These are phyloP conservation scores for Anhinga anhinga DNA, from an alignment of 2,113 vertebrate species.

Conservation along the genomic window DNA sequence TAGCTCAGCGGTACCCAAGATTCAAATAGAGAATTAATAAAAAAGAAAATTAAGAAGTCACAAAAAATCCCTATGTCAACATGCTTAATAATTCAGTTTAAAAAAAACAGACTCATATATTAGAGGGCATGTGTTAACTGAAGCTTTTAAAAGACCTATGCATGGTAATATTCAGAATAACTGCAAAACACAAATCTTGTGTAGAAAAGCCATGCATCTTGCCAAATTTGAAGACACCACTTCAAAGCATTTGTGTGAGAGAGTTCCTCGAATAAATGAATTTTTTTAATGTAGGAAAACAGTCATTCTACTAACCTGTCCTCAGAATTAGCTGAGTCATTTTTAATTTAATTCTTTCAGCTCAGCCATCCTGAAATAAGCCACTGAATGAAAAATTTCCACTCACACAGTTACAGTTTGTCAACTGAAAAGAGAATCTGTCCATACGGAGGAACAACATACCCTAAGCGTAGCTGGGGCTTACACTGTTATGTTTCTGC, in stretches of 20 bases:
- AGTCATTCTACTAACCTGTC: background rate
- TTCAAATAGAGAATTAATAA: background rate
- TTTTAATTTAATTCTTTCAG: constrained; percentile 10
- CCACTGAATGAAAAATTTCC: background rate
- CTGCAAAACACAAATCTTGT: background rate
- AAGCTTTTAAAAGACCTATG: background rate
- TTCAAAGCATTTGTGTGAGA: constrained; percentile 11
- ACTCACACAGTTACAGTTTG: background rate
- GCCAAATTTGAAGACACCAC: background rate
- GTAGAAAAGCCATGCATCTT: background rate
- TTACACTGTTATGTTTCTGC: background rate
- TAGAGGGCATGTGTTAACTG: background rate
- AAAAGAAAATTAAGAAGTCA: background rate
- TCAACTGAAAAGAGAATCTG: background rate
- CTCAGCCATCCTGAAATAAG: background rate
- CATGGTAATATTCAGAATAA: background rate
- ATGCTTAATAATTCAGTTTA: background rate
- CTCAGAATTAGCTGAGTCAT: constrained; percentile 2
- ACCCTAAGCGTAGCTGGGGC: background rate
- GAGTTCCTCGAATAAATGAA: background rate
- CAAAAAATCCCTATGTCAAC: background rate
- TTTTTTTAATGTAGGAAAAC: background rate
- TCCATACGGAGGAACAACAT: background rate
- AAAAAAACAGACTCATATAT: background rate
- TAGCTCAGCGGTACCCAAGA: background rate